Evolutionary conservation across 2,888 invertebrate species (phyloP), one percentile per base, ranked within the genome.

Genomic region (Ectemnius continuus): DNA sequence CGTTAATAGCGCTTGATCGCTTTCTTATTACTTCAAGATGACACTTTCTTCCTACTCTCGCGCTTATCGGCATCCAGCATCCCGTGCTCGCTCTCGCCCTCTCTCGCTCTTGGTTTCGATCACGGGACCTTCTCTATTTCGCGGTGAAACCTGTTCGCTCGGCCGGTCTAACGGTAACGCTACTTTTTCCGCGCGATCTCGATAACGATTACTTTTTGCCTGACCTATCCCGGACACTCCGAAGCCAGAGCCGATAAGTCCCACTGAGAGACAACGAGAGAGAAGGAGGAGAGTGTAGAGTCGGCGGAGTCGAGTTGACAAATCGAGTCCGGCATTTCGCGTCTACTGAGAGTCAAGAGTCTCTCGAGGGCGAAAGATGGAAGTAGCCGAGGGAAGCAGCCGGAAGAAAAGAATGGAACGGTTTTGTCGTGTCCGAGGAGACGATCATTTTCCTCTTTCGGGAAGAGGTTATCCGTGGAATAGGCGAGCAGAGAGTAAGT

Each of bases 271-370:
- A 63, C 47, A 36, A 66, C 63, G n/a, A 52, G 52, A 52, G 4
- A 8, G 13, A n/a, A 52, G 52, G 4, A 16, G 13, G 52, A 52
- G 52, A 16, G 16, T 16, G 52, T 52, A 5, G 14, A 14, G 1
- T n/a, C 45, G 61, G 69, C 18, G 45, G 71, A 65, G 65, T 57
- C 70, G 70, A 58, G 36, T 72, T 79, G 81, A 82, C 82, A 82
- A 82, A 81, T 81, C 79, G 82, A 75, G 76, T 36, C 59, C 69
- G 59, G 59, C 67, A 45, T 75, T 81, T 74, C 72, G 75, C 74
- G 67, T 67, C 62, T 67, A 70, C 70, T 56, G 65, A 56, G 26
- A 46, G 48, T 63, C 64, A 61, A 68, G 61, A 18, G 61, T 65
- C 76, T 61, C 61, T 20, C 45, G 70, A 46, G 63, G 65, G 23